A percentile compares a stretch with the other conserved stretches of the same genome.
Evolutionary conservation across 1,140 invertebrate species (phyloP).

Genomic region (Lepidurus apus): DNA sequence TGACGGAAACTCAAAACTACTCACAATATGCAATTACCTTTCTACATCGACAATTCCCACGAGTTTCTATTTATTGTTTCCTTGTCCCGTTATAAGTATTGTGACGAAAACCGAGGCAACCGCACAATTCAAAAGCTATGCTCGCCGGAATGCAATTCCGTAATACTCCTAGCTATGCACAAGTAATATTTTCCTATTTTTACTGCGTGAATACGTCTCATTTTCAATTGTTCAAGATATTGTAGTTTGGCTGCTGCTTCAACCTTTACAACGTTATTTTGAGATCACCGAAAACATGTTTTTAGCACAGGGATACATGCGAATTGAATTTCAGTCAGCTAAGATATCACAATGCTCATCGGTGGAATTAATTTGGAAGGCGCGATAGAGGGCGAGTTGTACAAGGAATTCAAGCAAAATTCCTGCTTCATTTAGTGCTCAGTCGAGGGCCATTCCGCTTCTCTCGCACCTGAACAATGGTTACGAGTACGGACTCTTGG

Average conservation of each 20-base stretch:
- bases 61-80: constrained; percentile 54
- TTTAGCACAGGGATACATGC: constrained; percentile 71
- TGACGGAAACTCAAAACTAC: constrained; percentile 54
- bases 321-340: constrained; percentile 76
- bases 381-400: too few relatives aligned
- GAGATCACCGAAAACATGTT: constrained; percentile 69
- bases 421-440: too few relatives aligned
- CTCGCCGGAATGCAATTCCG: constrained; percentile 59
- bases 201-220: neutral
- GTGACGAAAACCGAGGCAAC: constrained; percentile 68
- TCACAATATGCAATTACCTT: constrained; percentile 56
- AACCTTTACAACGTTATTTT: constrained; percentile 73
- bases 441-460: neutral
- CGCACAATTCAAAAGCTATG: constrained; percentile 65
- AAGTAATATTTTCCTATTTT: constrained; percentile 55
- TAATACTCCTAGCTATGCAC: constrained; percentile 65
- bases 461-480: neutral
- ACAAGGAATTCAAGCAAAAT: neutral
- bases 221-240: constrained; percentile 53
- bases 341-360: constrained; percentile 75
- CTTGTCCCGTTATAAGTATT: constrained; percentile 67
- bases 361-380: constrained; percentile 50
- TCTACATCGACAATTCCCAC: constrained; percentile 60
- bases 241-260: constrained; percentile 73
- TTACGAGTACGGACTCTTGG: neutral